Evolutionary conservation across 2,113 vertebrate genomes (phyloP), one percentile per base, ranked within the genome.

Genomic region (Rhabdornis inornatus): DNA sequence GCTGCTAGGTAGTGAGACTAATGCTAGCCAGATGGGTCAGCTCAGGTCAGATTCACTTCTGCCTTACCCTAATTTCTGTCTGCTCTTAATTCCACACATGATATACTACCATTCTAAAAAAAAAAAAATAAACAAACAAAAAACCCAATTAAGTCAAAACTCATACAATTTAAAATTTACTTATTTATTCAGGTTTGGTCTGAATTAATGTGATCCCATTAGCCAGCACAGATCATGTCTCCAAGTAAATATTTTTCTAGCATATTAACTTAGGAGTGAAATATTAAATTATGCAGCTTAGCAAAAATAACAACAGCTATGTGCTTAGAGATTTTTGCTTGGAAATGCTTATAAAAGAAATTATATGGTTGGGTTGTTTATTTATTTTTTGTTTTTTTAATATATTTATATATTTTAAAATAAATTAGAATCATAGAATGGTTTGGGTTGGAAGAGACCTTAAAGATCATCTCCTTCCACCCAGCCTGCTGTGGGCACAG

Each of bases 221-320:
- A 90, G 82, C 94, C 87, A 95, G 55, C 55, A 83, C 5, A 74
- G 92, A 93, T 93, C 92, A 90, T 30, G 59, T 95, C 63, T 95
- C 94, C 94, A 96, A 94, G 79, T 61, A 96, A 93, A 93, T 93
- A 92, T 93, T 96, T 94, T 65, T 80, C 42, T 77, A 80, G 45
- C 42, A 39, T 63, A 80, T 70, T 90, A 85, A 72, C 70, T 52
- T 53, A 61, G 90, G 55, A 93, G 57, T 47, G 57, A 88, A 93
- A 79, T 91, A 92, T 3, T 47, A 79, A 83, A 90, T 94, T 88
- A 66, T 49, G 70, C 57, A 66, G 57, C 79, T 93, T 86, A 92
- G 63, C 82, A 93, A 90, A 93, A 93, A 83, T 60, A 95, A 78
- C 47, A 96, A 64, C 63, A 79, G 37, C 55, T 76, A 79, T 39